Conservation (phyloP, 2,797 vertebrate genomes). For the Staurois parvus region DNA sequence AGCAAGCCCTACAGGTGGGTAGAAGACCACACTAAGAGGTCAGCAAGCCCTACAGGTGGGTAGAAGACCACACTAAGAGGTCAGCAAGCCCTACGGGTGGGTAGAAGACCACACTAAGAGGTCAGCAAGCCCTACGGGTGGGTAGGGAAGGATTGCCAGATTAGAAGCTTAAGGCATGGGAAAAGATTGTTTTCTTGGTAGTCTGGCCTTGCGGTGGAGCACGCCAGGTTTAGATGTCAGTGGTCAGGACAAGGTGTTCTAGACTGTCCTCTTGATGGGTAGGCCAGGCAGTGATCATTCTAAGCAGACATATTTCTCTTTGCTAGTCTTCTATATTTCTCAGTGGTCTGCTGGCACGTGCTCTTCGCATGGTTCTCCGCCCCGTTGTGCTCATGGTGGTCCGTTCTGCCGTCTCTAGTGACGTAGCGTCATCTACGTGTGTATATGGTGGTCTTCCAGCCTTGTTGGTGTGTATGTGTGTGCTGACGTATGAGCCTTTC, state of each 20-base stretch:
- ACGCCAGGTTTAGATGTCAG: no score
- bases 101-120: no score
- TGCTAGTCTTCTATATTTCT: background rate
- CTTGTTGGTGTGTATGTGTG: slow-evolving; percentile 6
- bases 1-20: no score
- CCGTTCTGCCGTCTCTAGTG: slow-evolving; percentile 3
- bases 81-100: no score
- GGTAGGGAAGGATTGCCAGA: no score
- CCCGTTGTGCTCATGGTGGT: slow-evolving; percentile 15
- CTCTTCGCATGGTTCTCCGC: slow-evolving; percentile 14
- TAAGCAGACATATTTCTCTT: background rate
- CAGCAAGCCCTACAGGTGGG: no score
- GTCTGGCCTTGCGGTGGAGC: no score
- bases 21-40: no score
- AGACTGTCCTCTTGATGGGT: background rate
- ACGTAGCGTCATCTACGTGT: background rate
- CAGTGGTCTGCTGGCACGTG: background rate
- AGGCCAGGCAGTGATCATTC: background rate
- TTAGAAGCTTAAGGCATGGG: no score
- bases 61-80: no score
- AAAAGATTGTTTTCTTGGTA: no score
- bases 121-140: no score
- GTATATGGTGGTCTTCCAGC: slow-evolving; percentile 37
- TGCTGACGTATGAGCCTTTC: background rate
- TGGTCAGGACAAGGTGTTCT: background rate